Conservation (phyloP, 2,113 vertebrate genomes). For the Archilochus colubris region DNA sequence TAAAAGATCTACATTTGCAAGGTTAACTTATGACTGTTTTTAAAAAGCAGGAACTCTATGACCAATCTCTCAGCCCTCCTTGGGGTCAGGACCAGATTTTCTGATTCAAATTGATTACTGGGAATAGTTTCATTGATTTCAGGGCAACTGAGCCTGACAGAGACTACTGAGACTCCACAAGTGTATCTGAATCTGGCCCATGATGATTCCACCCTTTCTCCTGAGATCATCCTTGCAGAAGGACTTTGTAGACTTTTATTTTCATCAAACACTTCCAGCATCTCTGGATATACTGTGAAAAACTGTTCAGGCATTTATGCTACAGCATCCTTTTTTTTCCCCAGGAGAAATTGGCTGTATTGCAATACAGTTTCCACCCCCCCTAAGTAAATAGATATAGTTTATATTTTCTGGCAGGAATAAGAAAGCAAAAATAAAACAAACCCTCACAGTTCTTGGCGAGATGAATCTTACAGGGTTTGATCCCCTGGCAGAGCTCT, state of each 20-base stretch:
- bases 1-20: neutral
- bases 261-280: neutral
- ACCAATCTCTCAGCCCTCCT: neutral
- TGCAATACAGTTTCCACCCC: neutral
- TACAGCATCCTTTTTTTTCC: neutral
- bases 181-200: neutral
- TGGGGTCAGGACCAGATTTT: neutral
- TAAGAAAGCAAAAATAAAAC: constrained; percentile 43
- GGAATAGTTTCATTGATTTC: neutral
- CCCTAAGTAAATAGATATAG: constrained; percentile 19
- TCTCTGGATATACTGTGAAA: neutral
- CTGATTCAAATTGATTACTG: neutral
- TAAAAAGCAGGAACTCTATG: neutral
- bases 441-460: neutral
- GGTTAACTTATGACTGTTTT: neutral
- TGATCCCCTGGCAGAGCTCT: constrained; percentile 22
- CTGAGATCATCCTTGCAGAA: neutral
- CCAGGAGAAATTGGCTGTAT: neutral
- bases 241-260: neutral
- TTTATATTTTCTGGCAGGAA: constrained; percentile 26
- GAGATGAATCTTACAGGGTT: neutral
- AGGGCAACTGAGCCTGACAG: neutral
- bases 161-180: neutral
- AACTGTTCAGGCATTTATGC: neutral
- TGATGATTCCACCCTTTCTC: neutral